Conservation (phyloP, 2,797 vertebrate genomes). For the Gallinago stenura region DNA sequence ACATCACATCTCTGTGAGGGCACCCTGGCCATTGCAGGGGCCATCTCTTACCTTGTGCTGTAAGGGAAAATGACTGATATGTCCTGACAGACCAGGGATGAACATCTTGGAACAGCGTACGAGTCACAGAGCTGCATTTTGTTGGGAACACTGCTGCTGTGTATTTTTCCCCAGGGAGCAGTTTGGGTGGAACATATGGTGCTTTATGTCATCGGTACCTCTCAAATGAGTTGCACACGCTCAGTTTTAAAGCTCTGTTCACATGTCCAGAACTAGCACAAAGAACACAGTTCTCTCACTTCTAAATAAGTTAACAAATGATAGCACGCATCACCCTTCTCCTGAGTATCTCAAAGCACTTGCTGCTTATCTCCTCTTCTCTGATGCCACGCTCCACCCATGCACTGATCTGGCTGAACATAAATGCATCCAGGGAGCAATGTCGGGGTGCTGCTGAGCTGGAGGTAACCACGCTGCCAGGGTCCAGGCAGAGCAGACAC, state of each 20-base stretch:
- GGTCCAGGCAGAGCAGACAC: neutral
- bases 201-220: neutral
- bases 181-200: neutral
- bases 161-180: conserved; percentile 10
- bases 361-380: neutral
- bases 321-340: neutral
- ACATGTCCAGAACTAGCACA: neutral
- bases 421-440: neutral
- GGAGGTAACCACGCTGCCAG: neutral
- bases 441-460: rapidly evolving
- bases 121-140: neutral
- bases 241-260: neutral
- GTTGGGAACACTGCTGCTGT: neutral
- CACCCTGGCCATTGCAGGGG: neutral
- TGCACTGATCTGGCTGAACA: neutral
- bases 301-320: neutral
- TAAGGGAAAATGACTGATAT: neutral
- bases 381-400: neutral
- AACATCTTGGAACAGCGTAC: neutral
- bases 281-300: neutral
- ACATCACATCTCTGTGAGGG: neutral
- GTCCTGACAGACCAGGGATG: neutral
- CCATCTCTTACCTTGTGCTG: neutral
- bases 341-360: neutral
- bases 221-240: neutral